Evolutionary conservation across 2,113 vertebrate genomes (phyloP), one percentile per base, ranked within the genome.

Genomic region (Xiphophorus maculatus): DNA sequence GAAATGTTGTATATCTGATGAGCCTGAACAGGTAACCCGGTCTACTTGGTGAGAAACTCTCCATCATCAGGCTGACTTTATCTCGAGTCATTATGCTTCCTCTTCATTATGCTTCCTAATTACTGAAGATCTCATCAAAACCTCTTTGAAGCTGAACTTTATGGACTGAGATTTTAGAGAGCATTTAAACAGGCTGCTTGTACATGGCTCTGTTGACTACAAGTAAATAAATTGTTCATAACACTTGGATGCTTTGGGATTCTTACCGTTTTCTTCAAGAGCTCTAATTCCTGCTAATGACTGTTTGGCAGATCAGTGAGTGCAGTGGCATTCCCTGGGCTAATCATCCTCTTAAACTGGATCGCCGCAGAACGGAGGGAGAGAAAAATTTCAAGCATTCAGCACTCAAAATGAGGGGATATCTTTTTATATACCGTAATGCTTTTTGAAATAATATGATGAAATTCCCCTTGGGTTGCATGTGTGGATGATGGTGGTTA

Each of bases 1-100:
- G 84, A 86, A 91, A 89, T 87, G 84, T 72, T 11, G 58, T 86
- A 71, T 85, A 83, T 79, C 84, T 85, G 84, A 89, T 89, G 79
- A 82, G 79, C 75, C 61, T 54, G 33, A 68, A 27, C 74, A 40
- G 70, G 86, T 85, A 86, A 70, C 77, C 69, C 69, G 5, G 3
- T 22, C 33, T 33, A 44, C 70, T 54, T 29, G 9, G 63, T 19
- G n/a, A 60, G 72, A 51, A 61, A 42, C 65, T 73, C 72, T 40
- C 58, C 58, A 58, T 73, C 37, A 27, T 64, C 33, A 29, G 63
- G 30, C 14, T 79, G 42, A 72, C 40, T 73, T 63, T 35, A 74
- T 58, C 68, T 60, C 54, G 40, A 54, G 62, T 85, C 61, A 40
- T 64, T 66, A 32, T 66, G 44, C 30, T 42, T 11, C 12, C 9